These are phyloP conservation scores for Dyspetes luteomarginatus DNA, from an alignment of 2,888 invertebrate genomes.

Conservation along the genomic window DNA sequence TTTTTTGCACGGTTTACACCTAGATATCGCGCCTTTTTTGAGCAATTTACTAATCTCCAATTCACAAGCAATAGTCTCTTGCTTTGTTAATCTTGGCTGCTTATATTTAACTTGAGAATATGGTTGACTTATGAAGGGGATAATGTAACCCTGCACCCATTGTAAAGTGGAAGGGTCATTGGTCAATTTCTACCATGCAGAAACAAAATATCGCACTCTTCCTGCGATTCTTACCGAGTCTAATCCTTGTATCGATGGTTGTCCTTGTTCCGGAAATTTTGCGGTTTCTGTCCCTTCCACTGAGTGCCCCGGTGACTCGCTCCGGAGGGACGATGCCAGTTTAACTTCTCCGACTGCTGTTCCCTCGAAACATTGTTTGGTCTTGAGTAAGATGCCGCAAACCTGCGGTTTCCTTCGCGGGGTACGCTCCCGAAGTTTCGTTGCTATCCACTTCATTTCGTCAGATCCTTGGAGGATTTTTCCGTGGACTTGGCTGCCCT, in stretches of 20 bases:
- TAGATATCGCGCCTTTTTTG: not conserved
- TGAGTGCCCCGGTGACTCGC: not conserved
- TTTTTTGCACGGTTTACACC: not conserved
- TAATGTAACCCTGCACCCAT: constrained; percentile 20
- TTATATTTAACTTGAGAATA: not conserved
- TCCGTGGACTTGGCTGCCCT: constrained; percentile 47
- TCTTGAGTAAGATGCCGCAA: not conserved
- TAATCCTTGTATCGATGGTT: not conserved
- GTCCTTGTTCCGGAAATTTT: not conserved
- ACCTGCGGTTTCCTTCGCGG: not conserved
- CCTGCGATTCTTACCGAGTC: not conserved
- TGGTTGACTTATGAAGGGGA: constrained; percentile 10
- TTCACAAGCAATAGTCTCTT: constrained; percentile 23
- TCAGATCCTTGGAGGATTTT: constrained; percentile 43
- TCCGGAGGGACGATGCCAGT: not conserved
- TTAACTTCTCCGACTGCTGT: not conserved
- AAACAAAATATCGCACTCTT: not conserved
- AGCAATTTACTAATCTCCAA: not conserved
- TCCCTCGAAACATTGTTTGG: not conserved
- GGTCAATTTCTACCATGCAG: constrained; percentile 19
- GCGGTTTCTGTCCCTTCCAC: not conserved
- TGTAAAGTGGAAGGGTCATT: constrained; percentile 22
- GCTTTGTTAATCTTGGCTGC: not conserved
- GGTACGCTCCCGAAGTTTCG: not conserved
- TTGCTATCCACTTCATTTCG: not conserved